phyloP scores from a whole-genome alignment of 2,888 invertebrate species.

The Anticlea derivata region DNA sequence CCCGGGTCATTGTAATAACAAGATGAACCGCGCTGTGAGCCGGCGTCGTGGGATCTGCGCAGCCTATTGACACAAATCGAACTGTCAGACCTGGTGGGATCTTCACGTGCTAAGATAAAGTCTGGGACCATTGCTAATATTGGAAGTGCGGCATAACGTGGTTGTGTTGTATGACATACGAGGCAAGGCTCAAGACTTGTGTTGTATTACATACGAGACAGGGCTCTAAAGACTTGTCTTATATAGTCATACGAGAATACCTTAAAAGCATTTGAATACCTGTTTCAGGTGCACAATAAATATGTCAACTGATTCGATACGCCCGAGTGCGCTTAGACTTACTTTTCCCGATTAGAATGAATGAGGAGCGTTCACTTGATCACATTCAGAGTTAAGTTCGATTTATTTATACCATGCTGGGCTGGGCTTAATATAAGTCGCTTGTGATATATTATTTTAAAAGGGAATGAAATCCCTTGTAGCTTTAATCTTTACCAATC shows the following conservation, averaged over 20 bases:
- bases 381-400: not conserved
- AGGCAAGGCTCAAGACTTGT: not conserved
- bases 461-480: too few relatives aligned
- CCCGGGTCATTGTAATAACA: conserved; percentile 3
- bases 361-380: not conserved
- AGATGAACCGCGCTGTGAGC: conserved; percentile 8
- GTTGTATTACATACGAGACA: too few relatives aligned
- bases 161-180: not conserved
- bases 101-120: conserved; percentile 13
- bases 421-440: not conserved
- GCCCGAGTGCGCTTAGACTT: not conserved
- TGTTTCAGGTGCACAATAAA: not conserved
- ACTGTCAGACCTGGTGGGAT: conserved; percentile 32
- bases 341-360: conserved; percentile 3
- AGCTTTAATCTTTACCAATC: too few relatives aligned
- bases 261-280: not conserved
- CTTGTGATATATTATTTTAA: not conserved
- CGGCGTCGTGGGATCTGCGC: conserved; percentile 28
- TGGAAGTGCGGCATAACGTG: not conserved
- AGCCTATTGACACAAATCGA: conserved; percentile 48
- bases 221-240: too few relatives aligned
- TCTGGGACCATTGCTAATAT: conserved; percentile 5
- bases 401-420: conserved; percentile 7
- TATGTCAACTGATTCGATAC: not conserved
- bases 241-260: too few relatives aligned